Evolutionary conservation across 2,797 vertebrate species (phyloP).

Genomic region (Borostomias antarcticus): DNA sequence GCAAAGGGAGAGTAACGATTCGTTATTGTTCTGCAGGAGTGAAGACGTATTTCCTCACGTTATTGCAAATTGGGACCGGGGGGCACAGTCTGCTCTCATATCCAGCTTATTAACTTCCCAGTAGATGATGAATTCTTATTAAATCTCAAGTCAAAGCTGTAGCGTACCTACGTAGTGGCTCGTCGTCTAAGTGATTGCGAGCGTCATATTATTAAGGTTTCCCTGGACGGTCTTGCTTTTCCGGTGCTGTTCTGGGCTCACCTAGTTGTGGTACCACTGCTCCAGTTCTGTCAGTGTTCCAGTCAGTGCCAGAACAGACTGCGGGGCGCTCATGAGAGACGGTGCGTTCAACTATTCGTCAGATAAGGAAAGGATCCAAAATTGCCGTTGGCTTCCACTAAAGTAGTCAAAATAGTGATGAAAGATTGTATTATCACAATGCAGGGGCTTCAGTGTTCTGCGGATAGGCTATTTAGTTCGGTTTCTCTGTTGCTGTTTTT

Average conservation of each 20-base stretch:
- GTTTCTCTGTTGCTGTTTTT: no score
- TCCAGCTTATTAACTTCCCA: no score
- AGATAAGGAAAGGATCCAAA: neutral
- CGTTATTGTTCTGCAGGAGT: slow-evolving; percentile 39
- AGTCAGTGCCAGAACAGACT: slow-evolving; percentile 38
- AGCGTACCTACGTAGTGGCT: no score
- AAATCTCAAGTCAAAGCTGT: no score
- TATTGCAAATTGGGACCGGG: no score
- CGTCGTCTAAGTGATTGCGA: no score
- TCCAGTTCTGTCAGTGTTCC: slow-evolving; percentile 2
- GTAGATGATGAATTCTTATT: no score
- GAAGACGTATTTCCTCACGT: slow-evolving; percentile 20
- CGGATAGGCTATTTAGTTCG: neutral
- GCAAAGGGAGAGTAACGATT: slow-evolving; percentile 14
- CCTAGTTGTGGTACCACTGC: neutral
- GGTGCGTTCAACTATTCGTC: slow-evolving; percentile 39
- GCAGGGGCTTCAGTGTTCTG: neutral
- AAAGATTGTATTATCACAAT: neutral
- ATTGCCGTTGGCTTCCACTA: neutral
- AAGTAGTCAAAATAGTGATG: neutral
- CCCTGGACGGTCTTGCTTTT: no score
- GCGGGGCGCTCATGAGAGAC: slow-evolving; percentile 33
- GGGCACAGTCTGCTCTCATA: no score
- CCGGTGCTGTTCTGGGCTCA: no score
- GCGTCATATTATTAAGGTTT: no score